A percentile compares a stretch with the other conserved stretches of the same genome.
phyloP scores from a whole-genome alignment of 2,113 vertebrate species.

The Oreochromis niloticus region DNA sequence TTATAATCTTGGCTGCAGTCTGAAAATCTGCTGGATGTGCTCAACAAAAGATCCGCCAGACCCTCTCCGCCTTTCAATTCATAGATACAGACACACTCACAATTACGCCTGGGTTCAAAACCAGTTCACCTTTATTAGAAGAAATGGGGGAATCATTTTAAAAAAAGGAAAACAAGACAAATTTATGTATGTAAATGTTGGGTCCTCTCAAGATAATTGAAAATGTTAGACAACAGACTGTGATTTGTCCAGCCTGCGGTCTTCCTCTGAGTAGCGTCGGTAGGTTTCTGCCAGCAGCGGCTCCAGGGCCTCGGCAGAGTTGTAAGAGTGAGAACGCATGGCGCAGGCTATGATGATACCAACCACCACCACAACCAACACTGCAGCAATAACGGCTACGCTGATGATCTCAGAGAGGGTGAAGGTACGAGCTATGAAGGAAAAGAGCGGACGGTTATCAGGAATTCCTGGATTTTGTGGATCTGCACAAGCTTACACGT shows the following conservation, averaged over 20 bases:
- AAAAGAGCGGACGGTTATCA: neutral
- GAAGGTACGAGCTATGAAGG: conserved; percentile 71
- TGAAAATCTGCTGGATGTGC: neutral
- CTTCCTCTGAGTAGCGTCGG: conserved; percentile 82
- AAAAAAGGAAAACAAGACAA: neutral
- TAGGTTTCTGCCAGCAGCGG: conserved; percentile 85
- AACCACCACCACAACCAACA: conserved; percentile 79
- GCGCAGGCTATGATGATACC: conserved; percentile 74
- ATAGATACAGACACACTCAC: neutral
- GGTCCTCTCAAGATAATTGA: neutral
- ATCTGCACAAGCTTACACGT: neutral
- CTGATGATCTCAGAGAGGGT: conserved; percentile 85
- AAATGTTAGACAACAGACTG: conserved; percentile 76
- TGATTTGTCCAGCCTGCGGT: conserved; percentile 72
- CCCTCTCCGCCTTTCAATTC: neutral
- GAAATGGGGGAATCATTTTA: neutral
- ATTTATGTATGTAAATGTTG: neutral
- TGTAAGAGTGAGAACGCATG: conserved; percentile 67
- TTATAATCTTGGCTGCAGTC: neutral
- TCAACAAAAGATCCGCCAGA: neutral
- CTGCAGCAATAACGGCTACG: conserved; percentile 79
- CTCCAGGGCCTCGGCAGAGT: conserved; percentile 74
- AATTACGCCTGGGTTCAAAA: neutral
- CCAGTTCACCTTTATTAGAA: conserved; percentile 59
- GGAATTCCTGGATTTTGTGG: neutral